Evolutionary conservation across 1,140 invertebrate genomes (phyloP).

Genomic region (Cyphomyrmex costatus): DNA sequence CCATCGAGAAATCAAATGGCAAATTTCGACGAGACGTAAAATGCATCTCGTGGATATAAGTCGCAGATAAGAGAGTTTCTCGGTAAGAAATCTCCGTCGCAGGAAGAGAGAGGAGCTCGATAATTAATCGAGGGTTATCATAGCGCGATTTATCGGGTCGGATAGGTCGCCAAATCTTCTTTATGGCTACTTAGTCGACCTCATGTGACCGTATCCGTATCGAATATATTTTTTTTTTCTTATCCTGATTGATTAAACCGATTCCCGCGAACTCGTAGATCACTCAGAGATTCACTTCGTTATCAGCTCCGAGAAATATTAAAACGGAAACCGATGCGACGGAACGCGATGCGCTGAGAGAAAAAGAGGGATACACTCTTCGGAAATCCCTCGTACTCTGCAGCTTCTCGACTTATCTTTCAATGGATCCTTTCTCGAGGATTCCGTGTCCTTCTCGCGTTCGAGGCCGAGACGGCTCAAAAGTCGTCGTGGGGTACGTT

Average conservation of each 20-base stretch:
- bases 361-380: background rate
- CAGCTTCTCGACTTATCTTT: slow-evolving; percentile 5
- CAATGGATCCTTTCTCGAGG: slow-evolving; percentile 16
- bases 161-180: slow-evolving; percentile 59
- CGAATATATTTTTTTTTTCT: slow-evolving; percentile 17
- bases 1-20: background rate
- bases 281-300: slow-evolving; percentile 56
- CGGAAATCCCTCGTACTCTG: background rate
- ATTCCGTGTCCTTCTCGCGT: slow-evolving; percentile 8
- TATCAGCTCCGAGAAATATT: slow-evolving; percentile 49
- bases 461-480: slow-evolving; percentile 1
- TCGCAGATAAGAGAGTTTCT: slow-evolving; percentile 28
- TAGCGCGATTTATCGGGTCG: slow-evolving; percentile 61
- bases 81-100: slow-evolving; percentile 34
- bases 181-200: slow-evolving; percentile 42
- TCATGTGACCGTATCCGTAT: slow-evolving; percentile 1
- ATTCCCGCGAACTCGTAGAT: slow-evolving; percentile 61
- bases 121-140: slow-evolving; percentile 72
- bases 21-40: slow-evolving; percentile 26
- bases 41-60: slow-evolving; percentile 39
- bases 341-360: slow-evolving; percentile 1
- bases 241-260: slow-evolving; percentile 41
- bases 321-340: slow-evolving; percentile 24
- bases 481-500: background rate
- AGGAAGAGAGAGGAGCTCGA: slow-evolving; percentile 30